Base-by-base conservation (phyloP, 2,113 vertebrate species). In the Mesoclemmys tuberculata region DNA sequence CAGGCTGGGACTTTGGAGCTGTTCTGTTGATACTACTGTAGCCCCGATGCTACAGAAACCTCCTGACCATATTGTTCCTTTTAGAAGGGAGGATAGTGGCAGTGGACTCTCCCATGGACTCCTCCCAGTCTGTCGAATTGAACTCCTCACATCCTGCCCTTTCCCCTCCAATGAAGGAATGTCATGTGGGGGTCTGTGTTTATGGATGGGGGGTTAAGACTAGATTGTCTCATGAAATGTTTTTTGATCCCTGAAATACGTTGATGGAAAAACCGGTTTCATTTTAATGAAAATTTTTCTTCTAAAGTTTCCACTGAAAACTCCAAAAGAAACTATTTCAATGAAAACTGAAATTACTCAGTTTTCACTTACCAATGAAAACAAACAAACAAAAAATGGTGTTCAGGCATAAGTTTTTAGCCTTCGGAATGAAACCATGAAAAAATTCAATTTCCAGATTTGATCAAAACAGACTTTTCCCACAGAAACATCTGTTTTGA, bases 1-100 rank as follows among this genome's bases (percentile, higher is more conserved):
- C 0, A 14, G 41, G 14, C 0, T 14, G 29, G 35, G 22, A 14
- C 27, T 81, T 79, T 88, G 81, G 48, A 41, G n/a, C 6, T 87
- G 38, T 35, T 35, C 54, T 75, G 68, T 54, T 0, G 0, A 24
- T 41, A 74, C 26, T 9, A 3, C 1, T 64, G 46, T 5, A 54
- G n/a, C 6, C 13, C 44, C 35, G 8, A 82, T 38, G 19, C 64
- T 71, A 21, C 58, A 64, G 35, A 71, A 38, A 22, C 64, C 35
- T 68, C 31, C 64, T 38, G 64, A 71, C 35, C 19, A 38, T 71
- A 71, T 38, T 38, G 19, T 71, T 22, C 18, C n/a, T 38, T 71
- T 71, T 21, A 22, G n/a, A 38, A 71, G 9, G 21, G n/a, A 38
- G 64, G n/a, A 71, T 71, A 38, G n/a, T 71, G 35, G 64, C 64